Percentiles rank a stretch among this genome's conserved stretches.
phyloP scores from a whole-genome alignment of 2,797 vertebrate species.

The Sitta carolinensis region DNA sequence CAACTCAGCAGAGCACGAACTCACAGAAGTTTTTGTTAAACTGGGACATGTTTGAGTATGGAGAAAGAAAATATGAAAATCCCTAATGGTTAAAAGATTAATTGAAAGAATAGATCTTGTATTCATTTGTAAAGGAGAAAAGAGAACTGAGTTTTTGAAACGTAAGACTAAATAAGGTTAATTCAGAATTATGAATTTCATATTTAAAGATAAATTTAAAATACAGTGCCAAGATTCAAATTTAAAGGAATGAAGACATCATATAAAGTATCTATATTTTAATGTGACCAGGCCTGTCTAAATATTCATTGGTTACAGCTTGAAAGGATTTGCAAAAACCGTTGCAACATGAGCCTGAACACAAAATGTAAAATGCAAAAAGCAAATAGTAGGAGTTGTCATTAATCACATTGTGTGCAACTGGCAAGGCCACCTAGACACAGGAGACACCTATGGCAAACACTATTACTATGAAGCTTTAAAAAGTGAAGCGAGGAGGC shows the following conservation, averaged over 20 bases:
- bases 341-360: not conserved
- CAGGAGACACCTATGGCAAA: not conserved
- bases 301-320: not conserved
- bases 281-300: not conserved
- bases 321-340: conserved; percentile 6
- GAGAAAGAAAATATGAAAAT: not conserved
- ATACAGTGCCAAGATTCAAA: not conserved
- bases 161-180: not conserved
- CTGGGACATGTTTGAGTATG: not conserved
- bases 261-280: not conserved
- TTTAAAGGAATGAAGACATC: not conserved
- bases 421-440: not conserved
- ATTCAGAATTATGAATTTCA: not conserved
- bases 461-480: not conserved
- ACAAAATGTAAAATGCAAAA: not conserved
- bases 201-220: conserved; percentile 7
- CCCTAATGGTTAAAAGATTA: not conserved
- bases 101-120: not conserved
- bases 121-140: not conserved
- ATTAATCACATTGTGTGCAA: not conserved
- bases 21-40: not conserved
- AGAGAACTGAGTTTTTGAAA: not conserved
- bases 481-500: not conserved
- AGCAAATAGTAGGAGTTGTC: not conserved
- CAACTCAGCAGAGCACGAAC: not conserved